These are phyloP conservation scores for Uloborus diversus DNA, from an alignment of 1,140 invertebrate species.

Conservation along the genomic window DNA sequence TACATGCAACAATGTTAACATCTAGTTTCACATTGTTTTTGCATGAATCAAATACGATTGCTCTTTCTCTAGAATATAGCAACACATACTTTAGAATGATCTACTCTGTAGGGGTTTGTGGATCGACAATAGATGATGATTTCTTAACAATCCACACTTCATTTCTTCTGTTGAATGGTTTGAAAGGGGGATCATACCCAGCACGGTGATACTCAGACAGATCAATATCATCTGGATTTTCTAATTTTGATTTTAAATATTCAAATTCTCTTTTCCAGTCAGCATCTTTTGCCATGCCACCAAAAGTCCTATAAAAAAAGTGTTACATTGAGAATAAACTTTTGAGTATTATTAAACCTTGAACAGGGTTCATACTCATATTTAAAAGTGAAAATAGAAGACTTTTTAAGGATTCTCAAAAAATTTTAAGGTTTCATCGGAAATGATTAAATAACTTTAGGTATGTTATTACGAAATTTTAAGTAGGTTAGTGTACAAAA, in stretches of 20 bases:
- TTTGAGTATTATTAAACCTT: too few species aligned
- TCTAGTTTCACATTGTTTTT: conserved; percentile 33
- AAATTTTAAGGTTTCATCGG: too few species aligned
- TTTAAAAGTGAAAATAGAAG: too few species aligned
- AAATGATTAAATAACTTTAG: too few species aligned
- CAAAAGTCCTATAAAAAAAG: conserved; percentile 41
- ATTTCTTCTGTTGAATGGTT: conserved; percentile 62
- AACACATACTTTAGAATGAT: neutral
- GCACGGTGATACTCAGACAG: conserved; percentile 56
- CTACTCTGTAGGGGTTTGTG: conserved; percentile 47
- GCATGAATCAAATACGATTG: conserved; percentile 35
- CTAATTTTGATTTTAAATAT: conserved; percentile 41
- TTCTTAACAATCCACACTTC: conserved; percentile 62
- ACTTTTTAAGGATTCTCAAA: too few species aligned
- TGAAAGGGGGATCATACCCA: conserved; percentile 63
- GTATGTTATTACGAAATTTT: too few species aligned
- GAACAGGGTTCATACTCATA: too few species aligned
- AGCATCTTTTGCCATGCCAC: conserved; percentile 53
- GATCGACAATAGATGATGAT: conserved; percentile 14
- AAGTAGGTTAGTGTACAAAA: too few species aligned
- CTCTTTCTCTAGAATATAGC: conserved; percentile 15
- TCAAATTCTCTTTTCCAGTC: conserved; percentile 55
- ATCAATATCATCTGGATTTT: conserved; percentile 50
- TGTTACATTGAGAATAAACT: neutral
- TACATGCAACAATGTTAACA: conserved; percentile 55